Percentiles rank a stretch among this genome's conserved stretches.
These are phyloP conservation scores for Pomatostomus ruficeps DNA, from an alignment of 2,113 vertebrate genomes.

Conservation along the genomic window DNA sequence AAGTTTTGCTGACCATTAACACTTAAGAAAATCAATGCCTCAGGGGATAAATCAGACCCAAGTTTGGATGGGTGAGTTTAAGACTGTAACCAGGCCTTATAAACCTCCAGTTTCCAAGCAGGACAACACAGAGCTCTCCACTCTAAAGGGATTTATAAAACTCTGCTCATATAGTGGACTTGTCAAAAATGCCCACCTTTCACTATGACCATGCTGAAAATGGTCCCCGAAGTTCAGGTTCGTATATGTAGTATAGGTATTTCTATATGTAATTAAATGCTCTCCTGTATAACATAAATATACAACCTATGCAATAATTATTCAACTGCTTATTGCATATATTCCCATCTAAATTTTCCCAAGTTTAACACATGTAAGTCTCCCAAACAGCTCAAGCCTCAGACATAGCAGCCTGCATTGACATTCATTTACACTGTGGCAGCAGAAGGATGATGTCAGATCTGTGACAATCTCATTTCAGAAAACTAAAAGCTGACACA, in stretches of 20 bases:
- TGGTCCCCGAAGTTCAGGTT: neutral
- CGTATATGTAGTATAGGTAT: accelerated
- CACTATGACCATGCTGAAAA: neutral
- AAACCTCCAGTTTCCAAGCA: neutral
- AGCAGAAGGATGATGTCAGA: neutral
- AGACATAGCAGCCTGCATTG: neutral
- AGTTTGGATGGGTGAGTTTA: neutral
- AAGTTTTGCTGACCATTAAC: neutral
- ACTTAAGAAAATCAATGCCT: neutral
- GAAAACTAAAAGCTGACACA: neutral
- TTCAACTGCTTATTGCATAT: neutral
- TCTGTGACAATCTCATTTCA: neutral
- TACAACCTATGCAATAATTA: neutral
- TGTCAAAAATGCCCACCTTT: neutral
- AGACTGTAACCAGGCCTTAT: neutral
- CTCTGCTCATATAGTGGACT: neutral
- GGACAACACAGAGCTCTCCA: neutral
- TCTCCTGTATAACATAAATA: neutral
- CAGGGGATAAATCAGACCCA: neutral
- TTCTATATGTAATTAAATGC: neutral
- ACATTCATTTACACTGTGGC: neutral
- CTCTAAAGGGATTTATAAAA: neutral
- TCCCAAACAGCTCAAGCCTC: neutral
- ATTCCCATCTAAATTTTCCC: neutral
- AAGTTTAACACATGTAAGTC: neutral